Percentiles rank a stretch among this genome's conserved stretches.
Evolutionary conservation across 2,797 vertebrate species (phyloP).

Genomic region (Danio aesculapii): DNA sequence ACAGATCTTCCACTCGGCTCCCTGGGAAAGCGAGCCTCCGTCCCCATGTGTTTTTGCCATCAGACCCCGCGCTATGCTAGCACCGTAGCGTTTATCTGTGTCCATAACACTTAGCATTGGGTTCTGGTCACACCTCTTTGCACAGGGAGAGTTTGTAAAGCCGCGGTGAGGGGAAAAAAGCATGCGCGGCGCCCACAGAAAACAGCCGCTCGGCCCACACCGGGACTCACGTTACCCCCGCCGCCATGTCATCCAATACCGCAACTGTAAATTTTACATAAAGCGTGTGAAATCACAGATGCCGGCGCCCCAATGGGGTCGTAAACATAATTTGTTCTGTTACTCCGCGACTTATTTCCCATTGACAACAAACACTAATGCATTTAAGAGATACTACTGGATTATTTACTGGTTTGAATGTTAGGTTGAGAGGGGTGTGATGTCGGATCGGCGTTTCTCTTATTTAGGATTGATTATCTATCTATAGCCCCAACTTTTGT

Average conservation of each 20-base stretch:
- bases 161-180: slow-evolving; percentile 71
- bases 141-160: slow-evolving; percentile 87
- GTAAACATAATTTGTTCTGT: slow-evolving; percentile 85
- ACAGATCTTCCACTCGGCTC: slow-evolving; percentile 55
- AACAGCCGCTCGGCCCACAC: slow-evolving; percentile 87
- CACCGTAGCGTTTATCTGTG: slow-evolving; percentile 70
- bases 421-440: background rate
- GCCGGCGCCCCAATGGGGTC: slow-evolving; percentile 84
- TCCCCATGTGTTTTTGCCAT: slow-evolving; percentile 82
- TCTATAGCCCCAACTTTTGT: background rate
- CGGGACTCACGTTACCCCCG: slow-evolving; percentile 87
- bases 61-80: slow-evolving; percentile 72
- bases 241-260: slow-evolving; percentile 85
- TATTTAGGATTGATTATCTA: background rate
- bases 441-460: background rate
- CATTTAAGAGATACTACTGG: slow-evolving; percentile 1
- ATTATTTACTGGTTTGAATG: background rate
- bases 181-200: slow-evolving; percentile 84
- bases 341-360: slow-evolving; percentile 48
- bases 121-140: slow-evolving; percentile 86
- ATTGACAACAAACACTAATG: slow-evolving; percentile 35
- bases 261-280: slow-evolving; percentile 87
- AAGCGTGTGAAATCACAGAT: slow-evolving; percentile 90
- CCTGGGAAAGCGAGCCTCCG: slow-evolving; percentile 65
- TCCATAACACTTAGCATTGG: slow-evolving; percentile 75